Conservation (phyloP, 2,888 invertebrate species). For the Creontiades dilutus region DNA sequence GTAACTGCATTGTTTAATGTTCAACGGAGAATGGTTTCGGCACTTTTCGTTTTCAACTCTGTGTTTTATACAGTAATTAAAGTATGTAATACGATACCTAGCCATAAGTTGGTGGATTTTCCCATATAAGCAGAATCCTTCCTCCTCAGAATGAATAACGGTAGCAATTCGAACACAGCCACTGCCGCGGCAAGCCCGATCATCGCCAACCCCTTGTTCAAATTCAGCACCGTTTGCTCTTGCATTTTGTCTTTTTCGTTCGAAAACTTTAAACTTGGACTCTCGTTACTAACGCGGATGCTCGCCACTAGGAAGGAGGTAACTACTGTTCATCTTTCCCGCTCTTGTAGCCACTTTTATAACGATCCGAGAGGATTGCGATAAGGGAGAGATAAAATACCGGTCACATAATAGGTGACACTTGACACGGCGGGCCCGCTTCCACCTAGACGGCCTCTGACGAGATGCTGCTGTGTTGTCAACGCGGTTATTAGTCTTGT, state of each 20-base stretch:
- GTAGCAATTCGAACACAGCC: slow-evolving; percentile 51
- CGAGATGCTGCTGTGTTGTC: not conserved
- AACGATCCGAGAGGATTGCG: not conserved
- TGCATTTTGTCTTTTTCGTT: not conserved
- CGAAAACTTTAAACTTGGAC: not conserved
- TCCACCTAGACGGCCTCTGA: not conserved
- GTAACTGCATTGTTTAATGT: too few relatives aligned
- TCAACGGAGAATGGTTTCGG: too few relatives aligned
- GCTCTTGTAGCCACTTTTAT: not conserved
- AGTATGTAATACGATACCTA: not conserved
- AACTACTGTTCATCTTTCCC: not conserved
- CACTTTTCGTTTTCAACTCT: too few relatives aligned
- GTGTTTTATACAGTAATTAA: not conserved
- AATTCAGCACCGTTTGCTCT: slow-evolving; percentile 45
- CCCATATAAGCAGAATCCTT: slow-evolving; percentile 38
- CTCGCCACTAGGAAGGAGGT: not conserved
- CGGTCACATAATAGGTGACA: not conserved
- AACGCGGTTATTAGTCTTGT: not conserved
- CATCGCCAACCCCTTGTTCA: slow-evolving; percentile 64
- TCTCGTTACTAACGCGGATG: not conserved
- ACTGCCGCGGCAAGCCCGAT: slow-evolving; percentile 37
- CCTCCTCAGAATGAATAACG: slow-evolving; percentile 39
- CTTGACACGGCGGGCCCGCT: not conserved
- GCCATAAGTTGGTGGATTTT: slow-evolving; percentile 13
- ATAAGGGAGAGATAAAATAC: not conserved